Conservation (phyloP, 2,113 vertebrate genomes). For the Alectura lathami region DNA sequence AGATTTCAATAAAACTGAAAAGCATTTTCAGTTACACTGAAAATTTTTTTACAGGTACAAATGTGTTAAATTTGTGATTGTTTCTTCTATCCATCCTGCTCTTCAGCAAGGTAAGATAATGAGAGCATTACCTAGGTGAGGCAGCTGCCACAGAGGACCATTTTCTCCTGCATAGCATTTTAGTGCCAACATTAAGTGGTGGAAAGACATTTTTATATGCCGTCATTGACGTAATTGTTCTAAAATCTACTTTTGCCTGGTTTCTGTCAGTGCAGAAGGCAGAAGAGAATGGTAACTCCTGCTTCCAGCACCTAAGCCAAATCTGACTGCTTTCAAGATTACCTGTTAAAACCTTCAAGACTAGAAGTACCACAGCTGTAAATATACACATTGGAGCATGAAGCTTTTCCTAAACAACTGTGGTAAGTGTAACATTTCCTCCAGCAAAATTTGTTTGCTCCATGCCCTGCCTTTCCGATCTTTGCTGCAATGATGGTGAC, state of each 20-base stretch:
- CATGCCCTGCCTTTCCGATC: neutral
- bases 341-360: neutral
- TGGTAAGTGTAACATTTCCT: neutral
- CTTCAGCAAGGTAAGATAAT: neutral
- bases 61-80: neutral
- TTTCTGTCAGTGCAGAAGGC: neutral
- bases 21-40: neutral
- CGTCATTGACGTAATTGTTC: neutral
- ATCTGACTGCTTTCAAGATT: neutral
- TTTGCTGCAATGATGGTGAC: neutral
- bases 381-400: neutral
- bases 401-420: neutral
- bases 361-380: neutral
- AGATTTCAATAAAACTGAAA: neutral
- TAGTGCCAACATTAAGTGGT: neutral
- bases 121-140: neutral
- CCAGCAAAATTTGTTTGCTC: neutral
- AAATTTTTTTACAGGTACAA: neutral
- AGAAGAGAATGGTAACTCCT: neutral
- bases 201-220: neutral
- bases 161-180: neutral
- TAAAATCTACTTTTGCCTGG: neutral
- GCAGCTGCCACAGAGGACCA: neutral
- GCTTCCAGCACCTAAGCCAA: neutral
- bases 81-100: neutral